These are phyloP conservation scores for Danio choprae DNA, from an alignment of 2,797 vertebrate species.

Conservation along the genomic window DNA sequence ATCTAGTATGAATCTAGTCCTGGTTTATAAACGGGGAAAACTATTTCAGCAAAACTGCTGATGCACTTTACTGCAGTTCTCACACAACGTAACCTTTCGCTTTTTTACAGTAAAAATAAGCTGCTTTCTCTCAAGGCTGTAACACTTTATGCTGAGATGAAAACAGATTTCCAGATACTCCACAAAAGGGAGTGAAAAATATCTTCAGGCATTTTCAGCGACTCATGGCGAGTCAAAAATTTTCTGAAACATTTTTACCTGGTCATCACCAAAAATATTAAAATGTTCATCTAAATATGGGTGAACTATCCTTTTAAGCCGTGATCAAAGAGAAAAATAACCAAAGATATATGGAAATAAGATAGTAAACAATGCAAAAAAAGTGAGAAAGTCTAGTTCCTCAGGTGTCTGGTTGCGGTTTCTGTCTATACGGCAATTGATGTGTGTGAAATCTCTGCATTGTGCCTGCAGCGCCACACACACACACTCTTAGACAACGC, in stretches of 20 bases:
- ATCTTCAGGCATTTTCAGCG: background rate
- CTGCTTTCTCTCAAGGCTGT: background rate
- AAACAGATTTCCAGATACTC: background rate
- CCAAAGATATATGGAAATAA: background rate
- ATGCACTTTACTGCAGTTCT: background rate
- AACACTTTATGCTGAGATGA: background rate
- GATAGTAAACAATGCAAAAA: background rate
- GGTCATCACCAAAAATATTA: background rate
- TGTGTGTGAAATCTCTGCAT: conserved; percentile 56
- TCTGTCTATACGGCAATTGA: conserved; percentile 31
- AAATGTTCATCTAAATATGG: background rate
- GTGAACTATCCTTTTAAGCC: background rate
- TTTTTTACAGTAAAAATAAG: conserved; percentile 13
- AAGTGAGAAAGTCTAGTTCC: conserved; percentile 4
- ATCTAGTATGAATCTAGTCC: conserved; percentile 6
- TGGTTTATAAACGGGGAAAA: background rate
- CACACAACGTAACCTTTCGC: conserved; percentile 6
- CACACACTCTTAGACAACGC: conserved; percentile 18
- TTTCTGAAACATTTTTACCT: background rate
- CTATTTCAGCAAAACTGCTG: background rate
- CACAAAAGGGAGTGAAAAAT: background rate
- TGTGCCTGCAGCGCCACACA: conserved; percentile 51
- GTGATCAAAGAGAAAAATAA: background rate
- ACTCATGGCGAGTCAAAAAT: background rate
- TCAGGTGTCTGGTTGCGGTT: conserved; percentile 26